phyloP scores from a whole-genome alignment of 1,140 invertebrate species.

The Octopus sinensis region DNA sequence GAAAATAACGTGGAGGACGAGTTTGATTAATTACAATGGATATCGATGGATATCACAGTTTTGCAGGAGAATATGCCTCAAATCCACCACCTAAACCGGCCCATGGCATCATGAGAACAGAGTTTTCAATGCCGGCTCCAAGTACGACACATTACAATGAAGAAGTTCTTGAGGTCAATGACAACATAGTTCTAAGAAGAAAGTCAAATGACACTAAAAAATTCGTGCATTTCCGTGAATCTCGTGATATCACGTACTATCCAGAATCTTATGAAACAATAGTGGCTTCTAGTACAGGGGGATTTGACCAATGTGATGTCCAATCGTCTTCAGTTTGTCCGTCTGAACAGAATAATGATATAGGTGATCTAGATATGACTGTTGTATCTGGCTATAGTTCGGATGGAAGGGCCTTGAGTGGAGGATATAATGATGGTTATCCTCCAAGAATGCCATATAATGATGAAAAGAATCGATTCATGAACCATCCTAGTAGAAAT shows the following conservation, averaged over 20 bases:
- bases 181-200: background rate
- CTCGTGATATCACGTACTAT: background rate
- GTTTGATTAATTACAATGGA: too few species aligned
- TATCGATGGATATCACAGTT: too few species aligned
- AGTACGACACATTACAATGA: background rate
- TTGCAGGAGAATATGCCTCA: background rate
- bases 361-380: background rate
- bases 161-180: background rate
- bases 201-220: background rate
- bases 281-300: background rate
- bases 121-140: background rate
- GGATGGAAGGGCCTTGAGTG: background rate
- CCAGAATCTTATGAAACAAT: background rate
- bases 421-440: background rate
- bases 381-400: background rate
- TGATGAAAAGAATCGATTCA: background rate
- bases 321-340: background rate
- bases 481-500: background rate
- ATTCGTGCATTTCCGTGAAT: conserved; percentile 1
- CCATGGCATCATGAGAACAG: background rate
- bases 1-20: too few species aligned
- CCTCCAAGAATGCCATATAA: background rate
- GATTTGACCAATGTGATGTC: background rate
- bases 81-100: background rate
- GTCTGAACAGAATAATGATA: background rate